These are phyloP conservation scores for Protonemura montana DNA, from an alignment of 2,888 invertebrate species.

Conservation along the genomic window DNA sequence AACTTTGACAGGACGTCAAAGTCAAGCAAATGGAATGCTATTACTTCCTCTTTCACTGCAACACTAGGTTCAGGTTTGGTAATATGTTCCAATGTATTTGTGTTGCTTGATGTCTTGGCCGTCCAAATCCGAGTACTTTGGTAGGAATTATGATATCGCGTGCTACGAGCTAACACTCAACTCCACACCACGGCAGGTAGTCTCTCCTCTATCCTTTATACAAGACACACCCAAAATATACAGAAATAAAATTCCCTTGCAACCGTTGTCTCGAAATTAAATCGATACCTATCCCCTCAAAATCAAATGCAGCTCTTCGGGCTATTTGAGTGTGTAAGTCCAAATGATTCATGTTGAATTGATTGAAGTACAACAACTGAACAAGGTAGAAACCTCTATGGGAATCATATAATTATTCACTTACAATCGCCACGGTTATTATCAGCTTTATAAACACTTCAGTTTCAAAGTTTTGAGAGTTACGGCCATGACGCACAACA, in stretches of 20 bases:
- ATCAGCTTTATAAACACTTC: too few relatives aligned
- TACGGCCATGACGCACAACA: too few relatives aligned
- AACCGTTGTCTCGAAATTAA: slow-evolving; percentile 4
- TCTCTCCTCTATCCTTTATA: background rate
- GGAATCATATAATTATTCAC: too few relatives aligned
- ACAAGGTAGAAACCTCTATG: too few relatives aligned
- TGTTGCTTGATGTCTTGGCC: slow-evolving; percentile 9
- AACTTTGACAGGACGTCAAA: background rate
- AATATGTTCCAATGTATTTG: slow-evolving; percentile 2
- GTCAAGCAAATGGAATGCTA: slow-evolving; percentile 24
- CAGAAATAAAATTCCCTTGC: slow-evolving; percentile 26
- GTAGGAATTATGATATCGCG: slow-evolving; percentile 18
- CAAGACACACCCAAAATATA: slow-evolving; percentile 37
- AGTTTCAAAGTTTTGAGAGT: too few relatives aligned
- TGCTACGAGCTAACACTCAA: slow-evolving; percentile 14
- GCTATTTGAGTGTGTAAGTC: background rate
- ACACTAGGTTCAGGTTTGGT: slow-evolving; percentile 10
- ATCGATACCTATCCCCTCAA: slow-evolving; percentile 1
- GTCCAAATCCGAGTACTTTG: slow-evolving; percentile 18
- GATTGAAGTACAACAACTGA: background rate
- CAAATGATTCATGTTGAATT: background rate
- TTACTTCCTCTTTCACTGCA: slow-evolving; percentile 25
- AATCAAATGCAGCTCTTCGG: background rate
- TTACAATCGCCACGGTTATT: too few relatives aligned
- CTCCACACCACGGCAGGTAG: background rate